A percentile compares a stretch with the other conserved stretches of the same genome.
Conservation (phyloP, 2,113 vertebrate species). For the Laterallus jamaicensis region DNA sequence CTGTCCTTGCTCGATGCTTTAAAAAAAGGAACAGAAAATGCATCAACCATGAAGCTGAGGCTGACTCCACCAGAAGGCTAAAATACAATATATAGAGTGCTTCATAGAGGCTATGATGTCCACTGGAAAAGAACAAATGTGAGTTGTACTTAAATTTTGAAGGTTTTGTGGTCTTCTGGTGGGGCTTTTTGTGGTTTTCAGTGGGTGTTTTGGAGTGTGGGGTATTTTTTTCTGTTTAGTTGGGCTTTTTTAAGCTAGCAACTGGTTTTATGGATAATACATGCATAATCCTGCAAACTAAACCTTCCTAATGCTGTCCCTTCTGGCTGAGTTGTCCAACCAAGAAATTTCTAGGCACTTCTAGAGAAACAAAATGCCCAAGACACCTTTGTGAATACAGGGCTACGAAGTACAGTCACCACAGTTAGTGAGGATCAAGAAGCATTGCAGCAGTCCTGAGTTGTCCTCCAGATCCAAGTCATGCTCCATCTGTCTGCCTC, state of each 20-base stretch:
- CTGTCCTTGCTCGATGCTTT: neutral
- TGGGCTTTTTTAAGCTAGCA: neutral
- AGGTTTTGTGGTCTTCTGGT: too few species aligned
- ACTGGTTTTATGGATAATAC: neutral
- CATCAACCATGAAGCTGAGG: neutral
- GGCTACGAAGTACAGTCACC: neutral
- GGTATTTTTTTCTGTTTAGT: too few species aligned
- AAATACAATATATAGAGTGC: neutral
- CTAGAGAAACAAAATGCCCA: neutral
- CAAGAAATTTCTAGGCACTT: neutral
- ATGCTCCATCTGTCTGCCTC: neutral
- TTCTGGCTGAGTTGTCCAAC: neutral
- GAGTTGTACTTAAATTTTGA: neutral
- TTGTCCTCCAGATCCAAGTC: neutral
- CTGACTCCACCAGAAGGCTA: neutral
- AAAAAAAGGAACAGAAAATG: too few species aligned
- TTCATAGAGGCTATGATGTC: neutral
- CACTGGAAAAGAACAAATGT: neutral
- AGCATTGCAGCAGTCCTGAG: neutral
- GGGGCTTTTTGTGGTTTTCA: too few species aligned
- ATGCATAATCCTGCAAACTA: neutral
- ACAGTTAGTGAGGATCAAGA: neutral
- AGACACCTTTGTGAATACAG: neutral
- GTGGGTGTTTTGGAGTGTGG: neutral
- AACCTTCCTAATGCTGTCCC: neutral